Evolutionary conservation across 2,888 invertebrate genomes (phyloP).

Genomic region (Plagiodera versicolora): DNA sequence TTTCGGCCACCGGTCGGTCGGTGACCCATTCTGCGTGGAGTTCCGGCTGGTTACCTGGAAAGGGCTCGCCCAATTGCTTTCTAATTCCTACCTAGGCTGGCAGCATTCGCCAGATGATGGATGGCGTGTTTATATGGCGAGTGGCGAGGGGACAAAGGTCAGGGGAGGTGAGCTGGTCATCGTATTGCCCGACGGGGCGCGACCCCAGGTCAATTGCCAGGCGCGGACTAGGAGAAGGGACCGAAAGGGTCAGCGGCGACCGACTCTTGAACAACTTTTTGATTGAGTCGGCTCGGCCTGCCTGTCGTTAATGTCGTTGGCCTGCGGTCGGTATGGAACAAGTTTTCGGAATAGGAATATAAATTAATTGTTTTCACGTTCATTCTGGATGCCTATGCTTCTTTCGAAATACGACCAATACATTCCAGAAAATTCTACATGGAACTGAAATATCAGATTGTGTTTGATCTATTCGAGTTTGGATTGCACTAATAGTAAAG

Average conservation of each 20-base stretch:
- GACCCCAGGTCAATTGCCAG: conserved; percentile 55
- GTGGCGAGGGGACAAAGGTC: conserved; percentile 56
- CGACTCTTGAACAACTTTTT: conserved; percentile 40
- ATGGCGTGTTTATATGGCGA: conserved; percentile 56
- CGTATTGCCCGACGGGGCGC: conserved; percentile 52
- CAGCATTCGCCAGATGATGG: conserved; percentile 49
- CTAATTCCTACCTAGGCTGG: conserved; percentile 51
- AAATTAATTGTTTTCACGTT: too few species aligned
- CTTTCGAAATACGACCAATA: too few species aligned
- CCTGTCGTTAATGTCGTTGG: too few species aligned
- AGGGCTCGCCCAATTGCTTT: conserved; percentile 44
- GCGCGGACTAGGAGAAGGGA: too few species aligned
- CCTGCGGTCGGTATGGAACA: too few species aligned
- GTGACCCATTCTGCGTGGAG: too few species aligned
- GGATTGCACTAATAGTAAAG: too few species aligned
- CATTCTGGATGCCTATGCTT: too few species aligned
- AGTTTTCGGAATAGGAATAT: too few species aligned
- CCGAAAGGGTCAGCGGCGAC: conserved; percentile 38
- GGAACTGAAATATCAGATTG: too few species aligned
- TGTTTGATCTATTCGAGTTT: too few species aligned
- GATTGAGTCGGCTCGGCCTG: conserved; percentile 46
- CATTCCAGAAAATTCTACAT: too few species aligned
- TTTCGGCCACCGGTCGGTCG: conserved; percentile 4
- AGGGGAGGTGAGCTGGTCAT: conserved; percentile 56
- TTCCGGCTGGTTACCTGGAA: conserved; percentile 26